These are phyloP conservation scores for Anorthoa munda DNA, from an alignment of 2,888 invertebrate genomes.

Conservation along the genomic window DNA sequence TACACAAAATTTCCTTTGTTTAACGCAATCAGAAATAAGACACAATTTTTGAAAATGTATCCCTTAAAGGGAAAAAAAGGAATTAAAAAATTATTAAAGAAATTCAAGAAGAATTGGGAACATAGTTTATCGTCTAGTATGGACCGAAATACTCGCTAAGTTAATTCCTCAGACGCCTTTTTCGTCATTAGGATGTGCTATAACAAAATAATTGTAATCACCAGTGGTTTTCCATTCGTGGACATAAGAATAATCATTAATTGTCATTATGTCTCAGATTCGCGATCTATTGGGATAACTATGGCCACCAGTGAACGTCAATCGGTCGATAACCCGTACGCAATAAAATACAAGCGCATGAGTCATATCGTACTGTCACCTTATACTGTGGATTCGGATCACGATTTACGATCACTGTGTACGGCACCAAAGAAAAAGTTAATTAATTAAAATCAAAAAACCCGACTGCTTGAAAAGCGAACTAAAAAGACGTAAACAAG, in stretches of 20 bases:
- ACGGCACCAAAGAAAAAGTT: no score
- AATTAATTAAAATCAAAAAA: no score
- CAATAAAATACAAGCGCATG: slow-evolving; percentile 1
- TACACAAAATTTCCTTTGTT: background rate
- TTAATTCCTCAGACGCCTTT: background rate
- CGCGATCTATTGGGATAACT: slow-evolving; percentile 4
- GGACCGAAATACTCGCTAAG: no score
- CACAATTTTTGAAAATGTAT: no score
- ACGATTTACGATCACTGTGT: background rate
- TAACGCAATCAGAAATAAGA: background rate
- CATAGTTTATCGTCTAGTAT: no score
- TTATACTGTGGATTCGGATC: background rate
- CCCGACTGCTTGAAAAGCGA: no score
- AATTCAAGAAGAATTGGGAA: no score
- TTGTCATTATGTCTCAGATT: slow-evolving; percentile 25
- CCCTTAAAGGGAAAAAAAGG: no score
- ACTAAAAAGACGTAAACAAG: no score
- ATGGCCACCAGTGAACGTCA: slow-evolving; percentile 27
- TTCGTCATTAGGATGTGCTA: slow-evolving; percentile 2
- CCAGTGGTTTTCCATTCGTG: background rate
- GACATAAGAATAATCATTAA: slow-evolving; percentile 2
- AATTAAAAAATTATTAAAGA: no score
- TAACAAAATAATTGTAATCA: slow-evolving; percentile 23
- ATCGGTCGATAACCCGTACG: slow-evolving; percentile 37
- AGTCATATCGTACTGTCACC: slow-evolving; percentile 17